Percentiles rank a stretch among this genome's conserved stretches.
Conservation (phyloP, 1,140 invertebrate genomes). For the Procambarus clarkii region DNA sequence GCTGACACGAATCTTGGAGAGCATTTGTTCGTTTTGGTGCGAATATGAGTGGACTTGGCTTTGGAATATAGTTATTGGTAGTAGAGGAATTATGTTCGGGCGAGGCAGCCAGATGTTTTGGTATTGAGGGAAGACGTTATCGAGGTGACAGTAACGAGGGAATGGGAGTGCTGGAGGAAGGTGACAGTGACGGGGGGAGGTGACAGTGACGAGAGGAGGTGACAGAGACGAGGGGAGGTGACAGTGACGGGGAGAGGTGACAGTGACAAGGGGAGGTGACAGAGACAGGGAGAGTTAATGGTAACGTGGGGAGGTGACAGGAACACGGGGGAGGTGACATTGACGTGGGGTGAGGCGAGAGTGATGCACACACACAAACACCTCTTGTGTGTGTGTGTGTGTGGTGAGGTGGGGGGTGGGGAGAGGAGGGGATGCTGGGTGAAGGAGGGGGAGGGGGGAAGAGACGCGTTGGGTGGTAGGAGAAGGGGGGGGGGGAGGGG, state of each 20-base stretch:
- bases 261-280: background rate
- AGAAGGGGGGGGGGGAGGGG: background rate
- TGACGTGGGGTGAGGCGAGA: background rate
- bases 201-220: background rate
- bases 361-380: background rate
- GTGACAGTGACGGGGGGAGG: too few relatives aligned
- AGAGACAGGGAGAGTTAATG: background rate
- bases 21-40: too few relatives aligned
- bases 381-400: background rate
- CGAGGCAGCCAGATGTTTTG: too few relatives aligned
- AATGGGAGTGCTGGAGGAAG: too few relatives aligned
- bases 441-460: background rate
- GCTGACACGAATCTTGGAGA: too few relatives aligned
- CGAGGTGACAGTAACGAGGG: too few relatives aligned
- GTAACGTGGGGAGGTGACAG: background rate
- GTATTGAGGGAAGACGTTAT: too few relatives aligned
- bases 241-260: background rate
- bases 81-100: background rate
- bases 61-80: background rate
- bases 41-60: too few relatives aligned
- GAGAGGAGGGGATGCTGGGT: background rate
- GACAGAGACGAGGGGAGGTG: too few relatives aligned
- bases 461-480: background rate
- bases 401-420: background rate
- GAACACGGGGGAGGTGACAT: background rate